phyloP scores from a whole-genome alignment of 2,888 invertebrate species.

The Clunio marinus region DNA sequence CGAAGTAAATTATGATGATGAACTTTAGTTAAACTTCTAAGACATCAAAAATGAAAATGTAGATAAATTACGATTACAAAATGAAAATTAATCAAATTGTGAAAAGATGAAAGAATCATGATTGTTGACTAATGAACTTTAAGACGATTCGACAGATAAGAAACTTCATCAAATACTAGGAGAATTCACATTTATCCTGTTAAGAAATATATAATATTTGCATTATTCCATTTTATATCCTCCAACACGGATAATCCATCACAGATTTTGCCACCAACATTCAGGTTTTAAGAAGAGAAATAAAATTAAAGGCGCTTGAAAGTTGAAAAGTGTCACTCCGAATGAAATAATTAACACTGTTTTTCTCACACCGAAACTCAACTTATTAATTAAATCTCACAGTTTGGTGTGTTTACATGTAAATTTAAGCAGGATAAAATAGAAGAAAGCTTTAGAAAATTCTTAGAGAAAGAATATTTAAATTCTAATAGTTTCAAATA shows the following conservation, averaged over 20 bases:
- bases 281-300: conserved; percentile 9
- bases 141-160: conserved; percentile 7
- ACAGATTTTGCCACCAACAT: neutral
- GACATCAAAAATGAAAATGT: neutral
- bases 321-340: no score
- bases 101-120: neutral
- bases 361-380: no score
- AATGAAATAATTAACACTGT: no score
- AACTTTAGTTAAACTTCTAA: neutral
- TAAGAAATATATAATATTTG: conserved; percentile 7
- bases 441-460: conserved; percentile 9
- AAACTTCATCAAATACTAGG: conserved; percentile 15
- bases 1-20: neutral
- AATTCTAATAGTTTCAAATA: neutral
- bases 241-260: neutral
- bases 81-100: neutral
- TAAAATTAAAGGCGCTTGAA: no score
- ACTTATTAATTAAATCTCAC: no score
- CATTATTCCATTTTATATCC: conserved; percentile 17
- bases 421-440: neutral
- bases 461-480: neutral
- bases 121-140: conserved; percentile 39
- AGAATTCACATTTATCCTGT: conserved; percentile 28
- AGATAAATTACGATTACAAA: neutral
- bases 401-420: no score